Conservation (phyloP, 2,888 invertebrate species). For the Seira sanloemensis region DNA sequence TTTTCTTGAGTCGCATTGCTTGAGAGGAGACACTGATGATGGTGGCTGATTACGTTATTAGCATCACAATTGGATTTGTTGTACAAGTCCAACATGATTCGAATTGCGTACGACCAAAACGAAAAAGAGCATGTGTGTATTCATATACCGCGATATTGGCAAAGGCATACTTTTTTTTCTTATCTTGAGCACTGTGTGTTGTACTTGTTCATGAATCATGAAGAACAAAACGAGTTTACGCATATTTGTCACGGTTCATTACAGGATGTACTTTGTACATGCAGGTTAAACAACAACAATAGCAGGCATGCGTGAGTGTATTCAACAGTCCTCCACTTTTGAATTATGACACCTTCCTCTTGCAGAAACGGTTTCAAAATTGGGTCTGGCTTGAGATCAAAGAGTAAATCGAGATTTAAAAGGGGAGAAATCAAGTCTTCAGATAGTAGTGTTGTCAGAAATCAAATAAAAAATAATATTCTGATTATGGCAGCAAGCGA, state of each 20-base stretch:
- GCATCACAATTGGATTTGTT: neutral
- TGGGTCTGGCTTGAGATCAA: neutral
- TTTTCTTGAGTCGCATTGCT: too few species aligned
- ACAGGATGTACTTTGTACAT: neutral
- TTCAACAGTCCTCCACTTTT: neutral
- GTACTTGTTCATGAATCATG: neutral
- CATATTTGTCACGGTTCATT: neutral
- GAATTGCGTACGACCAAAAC: neutral
- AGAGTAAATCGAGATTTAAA: neutral
- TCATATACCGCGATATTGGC: neutral
- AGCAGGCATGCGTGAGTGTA: neutral
- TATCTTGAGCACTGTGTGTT: too few species aligned
- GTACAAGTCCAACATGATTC: neutral
- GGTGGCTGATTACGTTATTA: neutral
- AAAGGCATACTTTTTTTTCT: too few species aligned
- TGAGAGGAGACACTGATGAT: neutral
- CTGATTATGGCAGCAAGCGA: conserved; percentile 21
- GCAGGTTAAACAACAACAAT: neutral
- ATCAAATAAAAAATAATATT: conserved; percentile 21
- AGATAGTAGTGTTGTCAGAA: too few species aligned
- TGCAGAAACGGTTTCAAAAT: neutral
- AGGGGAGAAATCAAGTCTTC: neutral
- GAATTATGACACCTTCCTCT: neutral
- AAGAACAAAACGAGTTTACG: neutral
- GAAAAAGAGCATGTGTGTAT: neutral